phyloP scores from a whole-genome alignment of 1,140 invertebrate species.

The Atopsyche davidsoni region DNA sequence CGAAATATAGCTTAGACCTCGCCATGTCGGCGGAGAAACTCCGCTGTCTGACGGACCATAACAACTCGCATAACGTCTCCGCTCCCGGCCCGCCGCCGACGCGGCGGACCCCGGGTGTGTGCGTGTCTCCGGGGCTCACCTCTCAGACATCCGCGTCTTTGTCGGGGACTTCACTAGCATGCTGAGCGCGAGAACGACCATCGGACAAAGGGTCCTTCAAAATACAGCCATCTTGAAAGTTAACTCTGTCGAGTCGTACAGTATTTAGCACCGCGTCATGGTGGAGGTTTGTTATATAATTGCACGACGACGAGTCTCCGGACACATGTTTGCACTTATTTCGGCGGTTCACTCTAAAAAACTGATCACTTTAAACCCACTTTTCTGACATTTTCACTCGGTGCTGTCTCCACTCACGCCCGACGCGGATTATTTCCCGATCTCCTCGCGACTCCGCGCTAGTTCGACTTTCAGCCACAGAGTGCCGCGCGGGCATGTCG shows the following conservation, averaged over 20 bases:
- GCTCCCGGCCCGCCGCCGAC: slow-evolving; percentile 9
- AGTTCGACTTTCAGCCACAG: slow-evolving; percentile 8
- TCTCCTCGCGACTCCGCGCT: slow-evolving; percentile 11
- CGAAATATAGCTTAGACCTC: too few relatives aligned
- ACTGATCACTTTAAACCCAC: slow-evolving; percentile 50
- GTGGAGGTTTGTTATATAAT: slow-evolving; percentile 15
- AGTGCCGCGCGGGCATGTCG: slow-evolving; percentile 30
- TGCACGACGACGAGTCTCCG: slow-evolving; percentile 15
- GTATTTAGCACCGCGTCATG: slow-evolving; percentile 33
- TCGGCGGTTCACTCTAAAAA: slow-evolving; percentile 45
- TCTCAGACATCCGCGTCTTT: slow-evolving; percentile 44
- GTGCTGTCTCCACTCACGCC: slow-evolving; percentile 48
- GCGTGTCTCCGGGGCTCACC: slow-evolving; percentile 36
- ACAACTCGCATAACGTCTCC: slow-evolving; percentile 15
- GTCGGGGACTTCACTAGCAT: slow-evolving; percentile 47
- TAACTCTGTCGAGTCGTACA: slow-evolving; percentile 37
- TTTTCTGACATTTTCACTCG: slow-evolving; percentile 47
- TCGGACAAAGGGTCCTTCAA: slow-evolving; percentile 51
- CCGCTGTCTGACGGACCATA: slow-evolving; percentile 7
- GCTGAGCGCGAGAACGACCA: slow-evolving; percentile 45
- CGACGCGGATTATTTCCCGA: slow-evolving; percentile 29
- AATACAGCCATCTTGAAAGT: slow-evolving; percentile 52
- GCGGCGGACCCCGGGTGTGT: neutral
- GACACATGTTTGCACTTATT: slow-evolving; percentile 46
- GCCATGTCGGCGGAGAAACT: too few relatives aligned